These are phyloP conservation scores for Tetanocera ferruginea DNA, from an alignment of 2,888 invertebrate species.

Conservation along the genomic window DNA sequence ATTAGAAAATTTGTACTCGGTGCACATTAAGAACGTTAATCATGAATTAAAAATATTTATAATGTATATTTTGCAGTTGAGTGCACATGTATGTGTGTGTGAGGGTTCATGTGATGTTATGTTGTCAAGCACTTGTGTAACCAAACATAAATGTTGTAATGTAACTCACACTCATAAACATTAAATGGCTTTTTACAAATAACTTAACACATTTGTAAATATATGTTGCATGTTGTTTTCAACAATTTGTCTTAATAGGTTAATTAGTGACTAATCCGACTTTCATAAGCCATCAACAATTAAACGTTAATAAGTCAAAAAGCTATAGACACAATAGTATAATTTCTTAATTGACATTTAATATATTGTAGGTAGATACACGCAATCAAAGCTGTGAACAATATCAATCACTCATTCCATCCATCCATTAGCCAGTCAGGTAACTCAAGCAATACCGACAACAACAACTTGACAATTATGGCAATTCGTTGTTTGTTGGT, in stretches of 20 bases:
- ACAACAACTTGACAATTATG: slow-evolving; percentile 39
- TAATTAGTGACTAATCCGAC: no score
- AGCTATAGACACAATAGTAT: no score
- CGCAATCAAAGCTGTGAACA: neutral
- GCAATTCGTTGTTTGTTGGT: slow-evolving; percentile 44
- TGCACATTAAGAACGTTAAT: neutral
- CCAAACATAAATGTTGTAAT: slow-evolving; percentile 26
- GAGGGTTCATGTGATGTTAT: neutral
- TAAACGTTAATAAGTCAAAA: no score
- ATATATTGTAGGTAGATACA: neutral
- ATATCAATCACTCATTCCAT: neutral
- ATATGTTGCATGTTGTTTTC: no score
- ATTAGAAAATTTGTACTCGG: neutral
- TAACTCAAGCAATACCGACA: neutral
- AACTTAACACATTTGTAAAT: no score
- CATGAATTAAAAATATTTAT: neutral
- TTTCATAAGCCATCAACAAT: no score
- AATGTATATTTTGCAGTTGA: neutral
- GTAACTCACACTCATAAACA: neutral
- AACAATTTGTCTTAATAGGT: no score
- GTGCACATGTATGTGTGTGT: neutral
- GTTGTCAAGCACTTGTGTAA: neutral
- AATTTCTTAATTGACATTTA: no score
- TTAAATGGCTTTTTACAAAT: no score
- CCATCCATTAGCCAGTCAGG: neutral